Evolutionary conservation across 2,113 vertebrate genomes (phyloP).

Genomic region (Aleadryas rufinucha): DNA sequence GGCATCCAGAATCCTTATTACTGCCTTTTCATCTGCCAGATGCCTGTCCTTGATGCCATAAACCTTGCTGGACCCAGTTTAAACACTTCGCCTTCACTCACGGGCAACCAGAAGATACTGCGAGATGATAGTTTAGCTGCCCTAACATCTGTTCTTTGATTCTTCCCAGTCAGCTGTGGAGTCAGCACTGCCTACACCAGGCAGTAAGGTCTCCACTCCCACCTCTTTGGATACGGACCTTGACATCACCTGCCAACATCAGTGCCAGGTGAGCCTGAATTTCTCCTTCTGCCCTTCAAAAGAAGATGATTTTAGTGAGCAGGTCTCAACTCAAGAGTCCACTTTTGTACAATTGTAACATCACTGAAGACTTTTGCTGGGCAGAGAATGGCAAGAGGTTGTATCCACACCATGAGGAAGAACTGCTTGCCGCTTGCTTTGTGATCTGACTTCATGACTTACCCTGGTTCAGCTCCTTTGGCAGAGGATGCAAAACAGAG

Average conservation of each 20-base stretch:
- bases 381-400: background rate
- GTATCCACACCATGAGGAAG: background rate
- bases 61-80: background rate
- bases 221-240: background rate
- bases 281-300: background rate
- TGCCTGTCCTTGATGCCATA: background rate
- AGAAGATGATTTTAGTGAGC: background rate
- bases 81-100: background rate
- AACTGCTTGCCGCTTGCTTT: background rate
- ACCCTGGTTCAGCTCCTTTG: background rate
- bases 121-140: background rate
- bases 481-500: background rate
- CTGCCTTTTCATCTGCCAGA: background rate
- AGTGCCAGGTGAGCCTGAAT: background rate
- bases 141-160: background rate
- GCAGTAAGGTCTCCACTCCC: background rate
- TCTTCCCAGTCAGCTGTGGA: background rate
- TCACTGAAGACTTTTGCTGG: background rate
- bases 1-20: background rate
- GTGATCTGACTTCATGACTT: background rate
- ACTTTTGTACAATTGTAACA: background rate
- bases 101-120: background rate
- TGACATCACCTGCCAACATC: background rate
- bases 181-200: background rate
- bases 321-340: accelerated